A percentile compares a stretch with the other conserved stretches of the same genome.
phyloP scores from a whole-genome alignment of 2,113 vertebrate genomes.

The Zingel zingel region DNA sequence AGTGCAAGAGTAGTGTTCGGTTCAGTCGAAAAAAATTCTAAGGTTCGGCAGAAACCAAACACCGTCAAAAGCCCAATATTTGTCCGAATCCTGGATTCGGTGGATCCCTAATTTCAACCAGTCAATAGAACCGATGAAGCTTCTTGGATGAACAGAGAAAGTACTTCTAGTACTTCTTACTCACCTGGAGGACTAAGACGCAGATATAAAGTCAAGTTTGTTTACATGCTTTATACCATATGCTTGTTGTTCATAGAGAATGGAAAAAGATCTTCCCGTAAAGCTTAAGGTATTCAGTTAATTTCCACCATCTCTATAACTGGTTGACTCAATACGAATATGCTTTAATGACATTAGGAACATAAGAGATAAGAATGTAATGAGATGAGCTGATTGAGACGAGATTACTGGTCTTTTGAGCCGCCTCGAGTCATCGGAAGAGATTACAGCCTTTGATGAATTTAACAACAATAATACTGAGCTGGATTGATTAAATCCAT shows the following conservation, averaged over 20 bases:
- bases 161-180: no score
- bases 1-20: no score
- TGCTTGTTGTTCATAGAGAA: conserved; percentile 75
- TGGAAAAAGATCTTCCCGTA: conserved; percentile 59
- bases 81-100: no score
- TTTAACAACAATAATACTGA: conserved; percentile 36
- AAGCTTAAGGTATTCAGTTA: conserved; percentile 64
- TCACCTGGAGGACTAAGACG: not conserved
- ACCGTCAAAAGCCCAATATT: no score
- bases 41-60: no score
- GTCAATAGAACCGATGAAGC: not conserved
- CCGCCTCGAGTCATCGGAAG: conserved; percentile 9
- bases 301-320: conserved; percentile 47
- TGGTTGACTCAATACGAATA: conserved; percentile 52
- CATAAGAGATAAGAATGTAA: conserved; percentile 38
- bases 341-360: conserved; percentile 23
- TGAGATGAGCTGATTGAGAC: conserved; percentile 29
- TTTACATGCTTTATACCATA: conserved; percentile 10
- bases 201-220: not conserved
- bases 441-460: conserved; percentile 49
- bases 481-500: conserved; percentile 46
- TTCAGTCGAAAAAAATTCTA: no score
- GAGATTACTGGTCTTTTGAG: conserved; percentile 27
- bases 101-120: not conserved
- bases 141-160: not conserved